phyloP scores from a whole-genome alignment of 2,113 vertebrate species.

The Ophiodon elongatus region DNA sequence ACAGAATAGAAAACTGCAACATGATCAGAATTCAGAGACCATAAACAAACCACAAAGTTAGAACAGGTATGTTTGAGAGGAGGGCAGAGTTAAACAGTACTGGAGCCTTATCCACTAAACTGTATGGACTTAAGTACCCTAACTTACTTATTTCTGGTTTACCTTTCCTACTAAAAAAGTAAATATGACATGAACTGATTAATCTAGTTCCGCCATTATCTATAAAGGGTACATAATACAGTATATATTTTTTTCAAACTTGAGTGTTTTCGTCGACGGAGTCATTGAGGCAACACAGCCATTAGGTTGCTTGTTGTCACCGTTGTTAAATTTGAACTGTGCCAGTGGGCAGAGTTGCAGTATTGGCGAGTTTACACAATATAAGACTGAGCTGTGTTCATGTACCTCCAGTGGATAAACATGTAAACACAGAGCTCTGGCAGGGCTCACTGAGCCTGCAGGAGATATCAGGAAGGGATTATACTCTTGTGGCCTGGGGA shows the following conservation, averaged over 20 bases:
- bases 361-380: neutral
- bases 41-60: constrained; percentile 19
- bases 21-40: constrained; percentile 27
- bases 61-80: neutral
- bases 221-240: neutral
- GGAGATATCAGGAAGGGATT: neutral
- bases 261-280: neutral
- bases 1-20: constrained; percentile 13
- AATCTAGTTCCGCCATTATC: neutral
- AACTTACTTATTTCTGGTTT: neutral
- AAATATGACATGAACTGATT: neutral
- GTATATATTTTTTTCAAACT: neutral
- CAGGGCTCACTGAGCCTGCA: neutral
- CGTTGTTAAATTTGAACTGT: constrained; percentile 14
- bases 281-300: neutral
- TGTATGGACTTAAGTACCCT: too few relatives aligned
- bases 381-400: neutral
- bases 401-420: constrained; percentile 3
- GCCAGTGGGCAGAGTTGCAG: neutral
- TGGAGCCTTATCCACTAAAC: neutral
- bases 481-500: neutral
- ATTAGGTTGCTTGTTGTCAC: neutral
- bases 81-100: neutral
- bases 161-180: constrained; percentile 1
- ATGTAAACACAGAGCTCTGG: neutral